A percentile compares a stretch with the other conserved stretches of the same genome.
These are phyloP conservation scores for Hippopotamus amphibius DNA, from an alignment of 2,113 vertebrate species.

Conservation along the genomic window DNA sequence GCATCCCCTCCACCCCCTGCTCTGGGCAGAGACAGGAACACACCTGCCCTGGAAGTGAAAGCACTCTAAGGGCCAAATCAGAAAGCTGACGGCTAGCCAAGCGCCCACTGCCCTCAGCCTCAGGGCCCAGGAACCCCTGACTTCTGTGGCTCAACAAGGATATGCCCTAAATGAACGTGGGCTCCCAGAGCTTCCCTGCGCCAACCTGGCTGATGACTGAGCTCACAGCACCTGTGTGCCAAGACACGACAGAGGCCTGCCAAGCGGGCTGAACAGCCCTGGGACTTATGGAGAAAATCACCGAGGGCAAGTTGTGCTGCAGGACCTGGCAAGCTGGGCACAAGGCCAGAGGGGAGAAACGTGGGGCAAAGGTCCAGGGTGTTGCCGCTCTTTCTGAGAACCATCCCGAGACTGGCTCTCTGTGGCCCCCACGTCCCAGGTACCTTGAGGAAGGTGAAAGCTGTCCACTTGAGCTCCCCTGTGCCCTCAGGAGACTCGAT, in stretches of 20 bases:
- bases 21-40: background rate
- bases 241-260: background rate
- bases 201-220: background rate
- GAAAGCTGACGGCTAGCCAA: background rate
- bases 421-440: background rate
- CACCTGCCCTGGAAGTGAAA: background rate
- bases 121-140: background rate
- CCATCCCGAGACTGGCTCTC: background rate
- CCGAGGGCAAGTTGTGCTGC: background rate
- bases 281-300: background rate
- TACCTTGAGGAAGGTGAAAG: slow-evolving; percentile 99
- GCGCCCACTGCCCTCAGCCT: background rate
- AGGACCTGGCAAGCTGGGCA: background rate
- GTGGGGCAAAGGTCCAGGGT: background rate
- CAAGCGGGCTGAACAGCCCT: background rate
- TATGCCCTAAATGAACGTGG: background rate
- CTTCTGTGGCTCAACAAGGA: background rate
- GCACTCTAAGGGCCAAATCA: background rate
- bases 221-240: background rate
- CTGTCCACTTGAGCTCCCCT: slow-evolving; percentile 98
- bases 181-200: background rate
- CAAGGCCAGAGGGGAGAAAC: background rate
- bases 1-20: background rate
- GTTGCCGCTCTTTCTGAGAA: background rate
- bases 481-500: slow-evolving; percentile 99